Base-by-base conservation (phyloP, 1,140 invertebrate genomes). In the Eurosta solidaginis region DNA sequence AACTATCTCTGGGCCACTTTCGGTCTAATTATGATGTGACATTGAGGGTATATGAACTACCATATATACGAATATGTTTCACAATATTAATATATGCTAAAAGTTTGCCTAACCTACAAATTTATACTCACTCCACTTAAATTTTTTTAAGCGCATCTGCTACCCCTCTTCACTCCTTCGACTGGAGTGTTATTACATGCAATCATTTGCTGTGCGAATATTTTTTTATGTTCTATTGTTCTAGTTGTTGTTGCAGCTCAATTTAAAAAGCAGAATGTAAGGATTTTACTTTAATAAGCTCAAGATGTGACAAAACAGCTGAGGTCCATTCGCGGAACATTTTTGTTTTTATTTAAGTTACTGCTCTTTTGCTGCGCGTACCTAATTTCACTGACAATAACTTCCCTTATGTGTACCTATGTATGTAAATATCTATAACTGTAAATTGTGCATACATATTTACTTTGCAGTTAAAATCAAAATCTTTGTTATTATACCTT, bases 221-320 rank as follows among this genome's bases (percentile, higher is more conserved):
- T 75, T 49, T 27, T 49, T 12, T 33, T 10, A 12, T 29, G 3
- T 0, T 29, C 27, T 20, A 2, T 68, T 20, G 33, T 42, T 40
- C 20, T 22, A 36, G 40, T 63, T 78, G 78, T 77, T 44, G 54
- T 78, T 80, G 77, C 49, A 52, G 40, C 50, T 44, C 45, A 83
- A 83, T 81, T 81, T 81, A 79, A 82, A 82, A 78, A 83, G 81
- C 84, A 84, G 47, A 74, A 52, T 63, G 54, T 77, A 76, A 79
- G 83, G 83, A 82, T 86, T 86, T 86, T 77, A 84, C 80, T 86
- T 84, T 86, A 86, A 86, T 86, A 86, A 85, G 83, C 82, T 81
- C 76, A 83, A 83, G 81, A 78, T 80, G 79, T 78, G 78, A 78
- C 77, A 78, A 78, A 81, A 76, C 84, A 86, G 83, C 81, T 84